A percentile compares a stretch with the other conserved stretches of the same genome.
phyloP scores from a whole-genome alignment of 30 jellyfish, hydroid and myxozoan genomes.

The Cassiopea andromeda region DNA sequence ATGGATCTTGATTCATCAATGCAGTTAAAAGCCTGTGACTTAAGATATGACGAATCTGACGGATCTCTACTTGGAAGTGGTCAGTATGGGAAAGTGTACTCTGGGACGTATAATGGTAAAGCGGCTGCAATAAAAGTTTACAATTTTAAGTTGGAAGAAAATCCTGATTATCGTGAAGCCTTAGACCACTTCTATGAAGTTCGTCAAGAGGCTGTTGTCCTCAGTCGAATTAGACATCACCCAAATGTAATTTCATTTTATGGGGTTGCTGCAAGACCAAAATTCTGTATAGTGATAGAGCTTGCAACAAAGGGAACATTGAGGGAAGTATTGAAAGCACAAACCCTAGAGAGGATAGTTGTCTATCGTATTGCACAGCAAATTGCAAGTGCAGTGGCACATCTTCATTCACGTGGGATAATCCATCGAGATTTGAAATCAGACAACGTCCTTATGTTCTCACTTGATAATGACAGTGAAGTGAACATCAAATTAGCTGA shows the following conservation, averaged over 20 bases:
- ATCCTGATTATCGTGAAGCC: conserved; percentile 28
- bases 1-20: conserved; percentile 68
- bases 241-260: conserved; percentile 75
- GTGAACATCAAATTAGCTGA: conserved; percentile 85
- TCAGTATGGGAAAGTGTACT: conserved; percentile 84
- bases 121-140: conserved; percentile 84
- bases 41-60: conserved; percentile 45
- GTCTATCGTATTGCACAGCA: conserved; percentile 86
- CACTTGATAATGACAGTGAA: conserved; percentile 63
- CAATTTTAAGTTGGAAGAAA: conserved; percentile 58
- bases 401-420: conserved; percentile 71
- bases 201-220: conserved; percentile 88
- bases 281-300: conserved; percentile 87
- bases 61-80: conserved; percentile 84
- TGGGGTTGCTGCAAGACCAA: conserved; percentile 86
- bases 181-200: conserved; percentile 80
- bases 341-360: conserved; percentile 51
- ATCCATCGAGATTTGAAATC: conserved; percentile 94
- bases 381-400: conserved; percentile 76
- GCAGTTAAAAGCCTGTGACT: conserved; percentile 46
- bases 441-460: conserved; percentile 85
- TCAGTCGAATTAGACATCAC: conserved; percentile 81
- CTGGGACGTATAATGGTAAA: conserved; percentile 69
- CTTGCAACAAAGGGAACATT: conserved; percentile 85
- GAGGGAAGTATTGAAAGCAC: conserved; percentile 16